Base-by-base conservation (phyloP, 2,113 vertebrate species). In the Chloropsis cyanopogon region DNA sequence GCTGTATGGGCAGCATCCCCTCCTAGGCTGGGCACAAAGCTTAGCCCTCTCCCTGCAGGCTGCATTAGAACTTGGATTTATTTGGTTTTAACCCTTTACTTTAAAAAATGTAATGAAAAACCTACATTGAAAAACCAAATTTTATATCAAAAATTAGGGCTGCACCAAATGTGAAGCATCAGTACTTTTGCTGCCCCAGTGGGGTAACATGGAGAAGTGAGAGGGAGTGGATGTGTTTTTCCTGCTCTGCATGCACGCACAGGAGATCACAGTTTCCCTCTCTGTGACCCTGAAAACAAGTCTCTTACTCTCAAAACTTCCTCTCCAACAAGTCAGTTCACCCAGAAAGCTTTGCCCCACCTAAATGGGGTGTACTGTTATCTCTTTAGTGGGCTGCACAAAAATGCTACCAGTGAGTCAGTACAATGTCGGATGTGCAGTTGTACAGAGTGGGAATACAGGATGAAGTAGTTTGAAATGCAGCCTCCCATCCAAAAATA, bases 401-500 rank as follows among this genome's bases (percentile, higher is more conserved):
- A 52, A 83, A 85, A 37, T 21, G 60, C 66, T 90, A 19, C 47
- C 1, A 2, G 61, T 92, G 86, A 86, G 56, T 96, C 93, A 82
- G 84, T 92, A 53, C 57, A 23, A 56, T 69, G 54, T 88, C 6
- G 3, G 79, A 72, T 89, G 60, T 88, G 83, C 72, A 61, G 85
- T 88, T 1, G 41, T 66, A 71, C 49, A 53, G 87, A 79, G 77
- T 66, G 64, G 47, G 71, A 94, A 73, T 78, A n/a, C 9, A 82
- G 85, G 76, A 81, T 87, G 80, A 75, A 86, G 90, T 92, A 57
- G 35, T 69, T 89, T 71, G 92, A 92, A 92, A 94, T 52, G 68
- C 79, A 95, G 75, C 61, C 53, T 95, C 57, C 86, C 6, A 7
- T 90, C 94, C 91, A 91, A 93, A 96, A 96, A 93, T 93, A 95